A percentile compares a stretch with the other conserved stretches of the same genome.
Evolutionary conservation across 2,888 invertebrate genomes (phyloP).

Genomic region (Melanotus villosus): DNA sequence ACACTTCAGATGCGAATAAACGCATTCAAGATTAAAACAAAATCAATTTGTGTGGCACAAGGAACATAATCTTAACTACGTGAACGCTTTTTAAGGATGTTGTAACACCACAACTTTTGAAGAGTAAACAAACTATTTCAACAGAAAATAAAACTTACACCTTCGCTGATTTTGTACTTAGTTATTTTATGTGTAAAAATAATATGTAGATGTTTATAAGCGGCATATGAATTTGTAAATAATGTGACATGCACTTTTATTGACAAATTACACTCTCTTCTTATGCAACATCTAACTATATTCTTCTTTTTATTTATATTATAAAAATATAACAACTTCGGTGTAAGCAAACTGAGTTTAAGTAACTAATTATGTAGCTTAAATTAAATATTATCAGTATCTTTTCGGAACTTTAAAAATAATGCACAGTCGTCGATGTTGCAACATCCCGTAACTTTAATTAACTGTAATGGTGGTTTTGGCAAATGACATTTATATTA

Average conservation of each 20-base stretch:
- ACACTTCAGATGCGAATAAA: not conserved
- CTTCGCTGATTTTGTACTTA: not conserved
- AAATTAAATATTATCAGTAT: too few species aligned
- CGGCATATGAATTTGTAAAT: too few species aligned
- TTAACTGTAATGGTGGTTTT: constrained; percentile 65
- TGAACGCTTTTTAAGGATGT: constrained; percentile 29
- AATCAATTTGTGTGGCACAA: constrained; percentile 62
- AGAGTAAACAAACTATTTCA: not conserved
- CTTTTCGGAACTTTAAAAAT: too few species aligned
- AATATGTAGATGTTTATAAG: not conserved
- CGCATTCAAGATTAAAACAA: constrained; percentile 3
- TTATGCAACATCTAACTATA: too few species aligned
- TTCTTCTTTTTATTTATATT: too few species aligned
- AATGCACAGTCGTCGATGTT: too few species aligned
- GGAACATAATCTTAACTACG: constrained; percentile 59
- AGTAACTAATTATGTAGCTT: too few species aligned
- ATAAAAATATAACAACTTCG: too few species aligned
- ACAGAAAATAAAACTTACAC: too few species aligned
- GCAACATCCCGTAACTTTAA: constrained; percentile 35
- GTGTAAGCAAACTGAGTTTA: too few species aligned
- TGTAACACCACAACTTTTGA: constrained; percentile 11
- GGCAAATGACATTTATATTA: constrained; percentile 71
- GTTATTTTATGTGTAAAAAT: not conserved
- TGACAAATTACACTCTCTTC: too few species aligned
- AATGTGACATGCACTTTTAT: too few species aligned